These are phyloP conservation scores for Kryptolebias ocellatus DNA, from an alignment of 2,797 vertebrate genomes.

Conservation along the genomic window DNA sequence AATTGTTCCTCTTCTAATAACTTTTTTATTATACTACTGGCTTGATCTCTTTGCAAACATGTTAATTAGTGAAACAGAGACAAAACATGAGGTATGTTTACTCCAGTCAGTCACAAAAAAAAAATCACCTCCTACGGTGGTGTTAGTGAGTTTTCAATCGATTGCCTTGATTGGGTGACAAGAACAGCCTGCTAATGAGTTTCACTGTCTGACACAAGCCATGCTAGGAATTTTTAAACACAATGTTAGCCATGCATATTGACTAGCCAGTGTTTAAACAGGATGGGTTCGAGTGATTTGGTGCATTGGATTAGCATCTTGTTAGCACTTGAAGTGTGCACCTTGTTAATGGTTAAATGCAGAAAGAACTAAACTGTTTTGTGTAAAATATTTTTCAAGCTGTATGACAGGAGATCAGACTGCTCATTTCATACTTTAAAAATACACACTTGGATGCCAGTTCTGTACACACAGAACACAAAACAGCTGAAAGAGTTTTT, in stretches of 20 bases:
- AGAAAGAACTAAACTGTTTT: slow-evolving; percentile 56
- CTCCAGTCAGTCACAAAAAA: slow-evolving; percentile 35
- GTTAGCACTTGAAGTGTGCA: slow-evolving; percentile 43
- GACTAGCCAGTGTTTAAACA: slow-evolving; percentile 60
- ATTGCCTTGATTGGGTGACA: slow-evolving; percentile 61
- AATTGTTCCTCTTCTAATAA: slow-evolving; percentile 8
- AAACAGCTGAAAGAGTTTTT: not conserved
- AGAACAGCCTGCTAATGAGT: slow-evolving; percentile 65
- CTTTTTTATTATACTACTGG: slow-evolving; percentile 32
- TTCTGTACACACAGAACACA: slow-evolving; percentile 1
- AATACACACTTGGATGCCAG: not conserved
- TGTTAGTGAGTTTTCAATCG: slow-evolving; percentile 41
- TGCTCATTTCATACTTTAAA: slow-evolving; percentile 10
- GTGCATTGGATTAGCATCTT: slow-evolving; percentile 33
- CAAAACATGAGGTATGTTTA: slow-evolving; percentile 34
- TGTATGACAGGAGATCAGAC: slow-evolving; percentile 18
- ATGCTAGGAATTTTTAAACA: slow-evolving; percentile 58
- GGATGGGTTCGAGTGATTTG: slow-evolving; percentile 32
- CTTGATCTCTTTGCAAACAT: slow-evolving; percentile 45
- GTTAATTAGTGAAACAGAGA: slow-evolving; percentile 38
- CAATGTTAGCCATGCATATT: slow-evolving; percentile 42
- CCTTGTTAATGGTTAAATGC: slow-evolving; percentile 42
- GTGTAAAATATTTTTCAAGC: slow-evolving; percentile 70
- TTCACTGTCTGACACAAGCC: slow-evolving; percentile 47
- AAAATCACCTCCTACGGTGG: slow-evolving; percentile 30